Base-by-base conservation (phyloP, 2,113 vertebrate genomes). In the Eublepharis macularius region DNA sequence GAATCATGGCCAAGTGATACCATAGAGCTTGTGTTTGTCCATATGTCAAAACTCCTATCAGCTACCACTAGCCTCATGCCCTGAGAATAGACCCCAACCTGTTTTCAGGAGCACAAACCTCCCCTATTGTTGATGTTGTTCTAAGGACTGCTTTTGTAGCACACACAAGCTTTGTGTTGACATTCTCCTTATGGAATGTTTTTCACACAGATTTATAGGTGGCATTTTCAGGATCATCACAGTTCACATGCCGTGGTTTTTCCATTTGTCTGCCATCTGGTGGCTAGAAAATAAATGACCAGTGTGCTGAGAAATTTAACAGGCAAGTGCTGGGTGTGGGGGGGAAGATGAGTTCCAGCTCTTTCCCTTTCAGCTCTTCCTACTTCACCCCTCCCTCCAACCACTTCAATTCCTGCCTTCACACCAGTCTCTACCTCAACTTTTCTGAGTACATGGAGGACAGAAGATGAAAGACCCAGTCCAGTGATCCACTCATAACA, bases 181-280 rank as follows among this genome's bases (percentile, higher is more conserved):
- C 45, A 17, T 75, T 79, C 7, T 88, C 69, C 51, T 57, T 41
- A 19, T 7, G 79, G 51, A 4, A 16, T 0, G 0, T 2, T 34
- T 60, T 83, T 65, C 75, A 0, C 0, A 1, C 32, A 65, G 16
- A 36, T 32, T 79, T 89, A 36, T 39, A 65, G 86, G 76, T 70
- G 79, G 76, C 14, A 66, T 13, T 79, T 86, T 76, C 73, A 54
- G 0, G 0, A 60, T 70, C 65, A 86, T 80, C 13, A 83, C 60
- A 43, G 0, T 51, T 63, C 54, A 65, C 47, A 0, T 4, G 77
- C 43, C 68, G 1, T 1, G 39, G 4, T 10, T 12, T 0, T 81
- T 51, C 66, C 80, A 75, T 77, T 63, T 82, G 80, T 63, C 83
- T 90, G 84, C 91, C 86, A 76, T 84, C 89, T 89, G 84, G 78